These are phyloP conservation scores for Xiphydria camelus DNA, from an alignment of 2,888 invertebrate species.

Conservation along the genomic window DNA sequence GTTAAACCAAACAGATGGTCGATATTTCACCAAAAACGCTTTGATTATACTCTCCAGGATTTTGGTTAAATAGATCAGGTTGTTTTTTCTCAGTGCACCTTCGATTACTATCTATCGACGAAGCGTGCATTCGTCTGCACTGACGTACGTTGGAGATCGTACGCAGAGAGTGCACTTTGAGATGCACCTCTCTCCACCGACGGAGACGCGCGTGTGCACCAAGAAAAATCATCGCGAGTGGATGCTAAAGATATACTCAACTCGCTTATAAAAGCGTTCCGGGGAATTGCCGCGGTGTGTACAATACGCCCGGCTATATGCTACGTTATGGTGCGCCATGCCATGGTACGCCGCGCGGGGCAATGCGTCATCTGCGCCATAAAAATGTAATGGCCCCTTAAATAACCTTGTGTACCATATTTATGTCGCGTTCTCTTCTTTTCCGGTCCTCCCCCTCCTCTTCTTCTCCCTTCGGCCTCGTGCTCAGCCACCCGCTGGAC, in stretches of 20 bases:
- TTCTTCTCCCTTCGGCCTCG: background rate
- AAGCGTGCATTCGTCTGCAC: no score
- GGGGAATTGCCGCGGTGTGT: conserved; percentile 28
- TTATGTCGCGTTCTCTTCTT: conserved; percentile 36
- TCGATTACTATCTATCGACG: no score
- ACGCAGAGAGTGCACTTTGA: no score
- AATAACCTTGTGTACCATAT: conserved; percentile 43
- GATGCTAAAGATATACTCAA: conserved; percentile 25
- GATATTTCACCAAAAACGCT: no score
- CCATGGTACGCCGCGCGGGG: conserved; percentile 13
- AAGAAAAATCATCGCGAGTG: conserved; percentile 1
- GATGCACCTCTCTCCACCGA: no score
- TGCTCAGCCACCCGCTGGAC: no score
- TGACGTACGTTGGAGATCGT: no score
- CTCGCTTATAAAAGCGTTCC: conserved; percentile 28
- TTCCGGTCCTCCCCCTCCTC: background rate
- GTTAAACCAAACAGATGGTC: no score
- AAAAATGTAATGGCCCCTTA: conserved; percentile 48
- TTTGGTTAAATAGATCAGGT: no score
- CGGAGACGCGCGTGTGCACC: no score
- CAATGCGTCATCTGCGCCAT: conserved; percentile 44
- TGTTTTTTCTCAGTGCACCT: no score
- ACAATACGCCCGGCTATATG: conserved; percentile 16
- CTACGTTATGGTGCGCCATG: conserved; percentile 5
- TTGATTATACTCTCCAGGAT: no score